These are phyloP conservation scores for Drosophila nigromelanica DNA, from an alignment of 1,140 invertebrate genomes.

Conservation along the genomic window DNA sequence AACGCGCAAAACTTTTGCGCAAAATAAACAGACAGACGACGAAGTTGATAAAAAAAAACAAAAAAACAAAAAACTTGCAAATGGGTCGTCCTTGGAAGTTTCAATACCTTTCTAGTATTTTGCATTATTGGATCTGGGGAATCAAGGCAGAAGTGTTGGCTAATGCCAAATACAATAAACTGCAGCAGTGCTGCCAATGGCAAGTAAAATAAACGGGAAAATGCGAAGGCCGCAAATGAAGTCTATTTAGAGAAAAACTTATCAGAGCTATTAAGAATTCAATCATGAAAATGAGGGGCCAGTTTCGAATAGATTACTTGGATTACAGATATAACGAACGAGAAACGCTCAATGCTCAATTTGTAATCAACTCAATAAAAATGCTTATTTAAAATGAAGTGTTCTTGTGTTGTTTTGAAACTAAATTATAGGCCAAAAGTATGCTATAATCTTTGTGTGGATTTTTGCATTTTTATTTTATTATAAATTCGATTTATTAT, in stretches of 20 bases:
- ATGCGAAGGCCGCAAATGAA: conserved; percentile 7
- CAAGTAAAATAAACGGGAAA: conserved; percentile 2
- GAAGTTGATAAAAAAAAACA: conserved; percentile 16
- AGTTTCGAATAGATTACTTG: conserved; percentile 6
- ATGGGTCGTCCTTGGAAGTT: conserved; percentile 41
- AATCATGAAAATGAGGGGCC: background rate
- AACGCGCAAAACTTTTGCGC: conserved; percentile 49
- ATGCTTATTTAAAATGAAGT: too few species aligned
- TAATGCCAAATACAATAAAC: conserved; percentile 24
- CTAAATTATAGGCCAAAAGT: too few species aligned
- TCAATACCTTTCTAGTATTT: conserved; percentile 31
- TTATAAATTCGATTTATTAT: too few species aligned
- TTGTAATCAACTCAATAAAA: too few species aligned
- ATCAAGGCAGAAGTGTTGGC: conserved; percentile 18
- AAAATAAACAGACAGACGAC: conserved; percentile 53
- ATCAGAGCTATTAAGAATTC: background rate
- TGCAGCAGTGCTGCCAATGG: conserved; percentile 17
- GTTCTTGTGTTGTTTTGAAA: too few species aligned
- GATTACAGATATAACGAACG: background rate
- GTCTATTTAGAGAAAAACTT: background rate
- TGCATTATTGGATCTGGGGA: conserved; percentile 7
- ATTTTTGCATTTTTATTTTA: too few species aligned
- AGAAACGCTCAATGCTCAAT: too few species aligned
- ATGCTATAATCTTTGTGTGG: too few species aligned
- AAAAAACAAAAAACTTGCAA: conserved; percentile 25